These are phyloP conservation scores for Clarias gariepinus DNA, from an alignment of 2,113 vertebrate genomes.

Conservation along the genomic window DNA sequence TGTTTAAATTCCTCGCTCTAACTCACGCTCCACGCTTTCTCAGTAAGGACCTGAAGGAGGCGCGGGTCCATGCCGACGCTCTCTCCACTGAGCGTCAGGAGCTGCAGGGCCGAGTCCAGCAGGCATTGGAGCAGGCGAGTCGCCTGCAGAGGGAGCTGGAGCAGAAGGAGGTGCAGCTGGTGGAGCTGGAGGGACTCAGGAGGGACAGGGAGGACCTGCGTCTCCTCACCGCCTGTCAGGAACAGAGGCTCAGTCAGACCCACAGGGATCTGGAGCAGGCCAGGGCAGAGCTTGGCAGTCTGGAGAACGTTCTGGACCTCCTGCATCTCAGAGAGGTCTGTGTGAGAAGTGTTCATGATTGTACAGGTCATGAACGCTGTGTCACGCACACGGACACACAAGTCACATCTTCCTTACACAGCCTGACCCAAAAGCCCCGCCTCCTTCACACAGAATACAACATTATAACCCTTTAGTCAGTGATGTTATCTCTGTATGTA, in stretches of 20 bases:
- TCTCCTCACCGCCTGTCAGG: constrained; percentile 69
- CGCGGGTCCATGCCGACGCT: constrained; percentile 67
- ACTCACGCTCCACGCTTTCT: not conserved
- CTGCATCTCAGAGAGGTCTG: constrained; percentile 73
- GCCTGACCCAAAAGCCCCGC: not conserved
- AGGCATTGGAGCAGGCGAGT: constrained; percentile 66
- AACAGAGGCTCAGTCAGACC: constrained; percentile 72
- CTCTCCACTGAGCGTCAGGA: constrained; percentile 70
- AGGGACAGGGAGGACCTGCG: constrained; percentile 80
- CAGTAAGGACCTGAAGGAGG: constrained; percentile 77
- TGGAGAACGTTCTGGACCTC: constrained; percentile 80
- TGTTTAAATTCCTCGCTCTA: not conserved
- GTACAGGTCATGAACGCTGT: no score
- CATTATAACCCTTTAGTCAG: no score
- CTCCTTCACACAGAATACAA: not conserved
- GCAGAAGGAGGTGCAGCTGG: constrained; percentile 63
- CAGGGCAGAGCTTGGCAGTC: constrained; percentile 73
- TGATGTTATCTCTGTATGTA: no score
- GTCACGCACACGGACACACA: no score
- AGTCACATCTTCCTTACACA: not conserved
- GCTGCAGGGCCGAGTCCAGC: constrained; percentile 71
- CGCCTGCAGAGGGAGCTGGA: constrained; percentile 76
- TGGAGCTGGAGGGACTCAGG: constrained; percentile 69
- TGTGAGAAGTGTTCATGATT: not conserved
- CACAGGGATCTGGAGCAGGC: constrained; percentile 77